Conservation (phyloP, 2,113 vertebrate genomes). For the Bambusicola thoracicus region DNA sequence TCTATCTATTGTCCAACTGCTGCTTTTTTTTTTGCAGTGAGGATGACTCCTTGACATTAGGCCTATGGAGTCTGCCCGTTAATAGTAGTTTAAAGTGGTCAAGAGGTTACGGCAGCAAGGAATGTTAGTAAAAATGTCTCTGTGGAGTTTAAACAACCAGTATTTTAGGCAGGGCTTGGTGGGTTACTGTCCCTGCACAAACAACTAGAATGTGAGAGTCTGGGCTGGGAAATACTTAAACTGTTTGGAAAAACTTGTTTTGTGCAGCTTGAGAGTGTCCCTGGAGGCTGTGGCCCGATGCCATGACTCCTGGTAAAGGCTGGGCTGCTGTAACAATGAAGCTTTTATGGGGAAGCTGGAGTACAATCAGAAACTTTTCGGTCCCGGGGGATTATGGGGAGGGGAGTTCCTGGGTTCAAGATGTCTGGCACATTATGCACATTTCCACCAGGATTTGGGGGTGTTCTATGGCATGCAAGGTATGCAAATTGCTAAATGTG, state of each 20-base stretch:
- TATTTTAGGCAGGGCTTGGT: constrained; percentile 60
- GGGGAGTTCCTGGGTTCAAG: constrained; percentile 74
- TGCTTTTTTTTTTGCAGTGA: constrained; percentile 8
- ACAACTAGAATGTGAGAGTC: constrained; percentile 70
- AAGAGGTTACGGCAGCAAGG: constrained; percentile 47
- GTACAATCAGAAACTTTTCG: constrained; percentile 58
- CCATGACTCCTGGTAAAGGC: constrained; percentile 69
- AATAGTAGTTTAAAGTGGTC: constrained; percentile 56
- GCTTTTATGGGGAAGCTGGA: constrained; percentile 73
- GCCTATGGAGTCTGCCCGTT: constrained; percentile 43
- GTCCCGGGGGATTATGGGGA: constrained; percentile 69
- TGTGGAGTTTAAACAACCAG: constrained; percentile 67
- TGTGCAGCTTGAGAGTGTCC: constrained; percentile 69
- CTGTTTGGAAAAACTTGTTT: constrained; percentile 74
- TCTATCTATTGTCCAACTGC: not conserved
- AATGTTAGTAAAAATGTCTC: constrained; percentile 58
- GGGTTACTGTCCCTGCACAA: constrained; percentile 71
- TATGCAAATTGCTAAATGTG: constrained; percentile 68
- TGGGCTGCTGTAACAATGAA: constrained; percentile 72
- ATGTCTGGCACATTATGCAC: constrained; percentile 69
- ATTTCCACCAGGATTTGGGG: constrained; percentile 73
- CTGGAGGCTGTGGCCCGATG: constrained; percentile 70
- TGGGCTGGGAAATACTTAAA: constrained; percentile 71
- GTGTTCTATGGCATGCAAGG: constrained; percentile 64
- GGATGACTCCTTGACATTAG: constrained; percentile 34